Evolutionary conservation across 2,888 invertebrate species (phyloP).

Genomic region (Augiades crinisus): DNA sequence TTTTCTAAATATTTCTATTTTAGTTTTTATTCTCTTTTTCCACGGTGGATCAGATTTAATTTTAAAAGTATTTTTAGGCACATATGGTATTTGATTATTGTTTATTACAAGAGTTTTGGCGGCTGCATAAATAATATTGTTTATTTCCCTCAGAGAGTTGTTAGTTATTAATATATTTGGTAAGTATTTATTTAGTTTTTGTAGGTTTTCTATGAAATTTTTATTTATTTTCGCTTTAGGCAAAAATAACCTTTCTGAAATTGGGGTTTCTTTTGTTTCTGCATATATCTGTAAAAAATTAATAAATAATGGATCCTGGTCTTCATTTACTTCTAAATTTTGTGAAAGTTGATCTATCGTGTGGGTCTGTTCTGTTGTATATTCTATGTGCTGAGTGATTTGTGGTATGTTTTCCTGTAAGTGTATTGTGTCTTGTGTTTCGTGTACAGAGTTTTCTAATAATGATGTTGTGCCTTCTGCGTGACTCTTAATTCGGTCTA

Average conservation of each 20-base stretch:
- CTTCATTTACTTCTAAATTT: background rate
- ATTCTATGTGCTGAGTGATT: background rate
- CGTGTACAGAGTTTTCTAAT: background rate
- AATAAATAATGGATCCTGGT: background rate
- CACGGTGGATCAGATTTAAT: constrained; percentile 5
- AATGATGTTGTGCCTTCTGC: background rate
- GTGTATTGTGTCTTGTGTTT: background rate
- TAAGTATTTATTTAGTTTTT: constrained; percentile 11
- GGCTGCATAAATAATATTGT: constrained; percentile 9
- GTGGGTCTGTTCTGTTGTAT: background rate
- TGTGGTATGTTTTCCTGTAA: background rate
- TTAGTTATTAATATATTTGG: constrained; percentile 10
- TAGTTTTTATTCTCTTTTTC: constrained; percentile 10
- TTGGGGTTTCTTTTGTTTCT: background rate
- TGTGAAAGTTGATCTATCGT: background rate
- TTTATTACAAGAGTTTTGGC: constrained; percentile 14
- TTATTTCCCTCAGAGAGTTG: background rate
- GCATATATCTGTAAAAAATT: background rate
- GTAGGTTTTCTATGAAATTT: constrained; percentile 1
- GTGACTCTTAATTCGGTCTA: background rate
- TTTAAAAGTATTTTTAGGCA: background rate
- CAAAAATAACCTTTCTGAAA: background rate
- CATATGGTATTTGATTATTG: constrained; percentile 15
- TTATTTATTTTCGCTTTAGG: constrained; percentile 10
- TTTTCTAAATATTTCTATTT: constrained; percentile 7